phyloP scores from a whole-genome alignment of 2,888 invertebrate species.

The Pelosia muscerda region DNA sequence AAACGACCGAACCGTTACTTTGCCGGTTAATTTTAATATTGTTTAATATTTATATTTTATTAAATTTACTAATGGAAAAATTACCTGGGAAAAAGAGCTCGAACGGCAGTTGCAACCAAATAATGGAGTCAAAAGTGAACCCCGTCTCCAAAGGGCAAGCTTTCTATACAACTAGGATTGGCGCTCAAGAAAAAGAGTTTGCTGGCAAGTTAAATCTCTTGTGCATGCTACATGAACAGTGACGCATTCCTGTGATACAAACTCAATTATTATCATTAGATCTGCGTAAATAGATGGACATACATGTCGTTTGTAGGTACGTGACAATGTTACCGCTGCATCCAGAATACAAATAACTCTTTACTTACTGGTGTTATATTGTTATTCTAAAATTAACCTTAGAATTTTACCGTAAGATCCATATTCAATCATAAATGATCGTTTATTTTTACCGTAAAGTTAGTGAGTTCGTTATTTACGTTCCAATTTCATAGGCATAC shows the following conservation, averaged over 20 bases:
- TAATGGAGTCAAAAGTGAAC: too few species aligned
- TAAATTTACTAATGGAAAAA: too few species aligned
- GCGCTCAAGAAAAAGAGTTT: neutral
- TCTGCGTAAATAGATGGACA: constrained; percentile 56
- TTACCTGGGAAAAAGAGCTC: too few species aligned
- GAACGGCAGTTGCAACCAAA: too few species aligned
- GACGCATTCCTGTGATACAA: constrained; percentile 50
- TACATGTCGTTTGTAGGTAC: constrained; percentile 57
- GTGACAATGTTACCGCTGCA: constrained; percentile 69
- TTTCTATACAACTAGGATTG: neutral
- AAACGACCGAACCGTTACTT: too few species aligned
- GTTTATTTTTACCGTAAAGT: constrained; percentile 37
- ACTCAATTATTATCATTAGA: constrained; percentile 56
- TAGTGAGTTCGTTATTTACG: constrained; percentile 43
- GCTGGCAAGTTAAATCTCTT: neutral
- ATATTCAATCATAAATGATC: constrained; percentile 32
- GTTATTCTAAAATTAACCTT: constrained; percentile 44
- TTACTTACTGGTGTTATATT: constrained; percentile 40
- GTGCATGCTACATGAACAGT: constrained; percentile 18
- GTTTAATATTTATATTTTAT: too few species aligned
- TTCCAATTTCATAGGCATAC: constrained; percentile 55
- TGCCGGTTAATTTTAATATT: too few species aligned
- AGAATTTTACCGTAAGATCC: constrained; percentile 41
- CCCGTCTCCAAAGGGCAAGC: too few species aligned
- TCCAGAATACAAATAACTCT: constrained; percentile 65